Percentiles rank a stretch among this genome's conserved stretches.
These are phyloP conservation scores for Alces alces DNA, from an alignment of 2,113 vertebrate genomes.

Conservation along the genomic window DNA sequence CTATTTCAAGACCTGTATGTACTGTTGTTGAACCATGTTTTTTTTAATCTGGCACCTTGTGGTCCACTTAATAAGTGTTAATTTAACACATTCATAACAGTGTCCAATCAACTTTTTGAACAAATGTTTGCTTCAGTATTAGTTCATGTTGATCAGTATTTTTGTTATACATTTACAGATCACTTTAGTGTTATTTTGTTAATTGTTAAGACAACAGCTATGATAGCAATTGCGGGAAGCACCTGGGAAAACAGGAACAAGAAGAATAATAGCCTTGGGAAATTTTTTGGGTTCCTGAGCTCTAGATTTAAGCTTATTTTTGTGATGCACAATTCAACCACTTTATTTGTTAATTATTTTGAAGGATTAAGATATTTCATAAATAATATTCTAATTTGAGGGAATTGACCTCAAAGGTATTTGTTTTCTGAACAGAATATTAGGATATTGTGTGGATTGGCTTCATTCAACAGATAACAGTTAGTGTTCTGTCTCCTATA, in stretches of 20 bases:
- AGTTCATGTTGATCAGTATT: not conserved
- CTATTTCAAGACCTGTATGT: not conserved
- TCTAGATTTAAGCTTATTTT: conserved; percentile 1
- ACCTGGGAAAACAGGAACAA: not conserved
- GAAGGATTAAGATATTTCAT: not conserved
- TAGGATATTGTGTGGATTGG: not conserved
- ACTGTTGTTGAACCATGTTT: not conserved
- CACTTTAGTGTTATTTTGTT: not conserved
- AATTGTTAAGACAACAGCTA: not conserved
- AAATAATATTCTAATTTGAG: not conserved
- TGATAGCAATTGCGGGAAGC: not conserved
- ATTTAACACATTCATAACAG: not conserved
- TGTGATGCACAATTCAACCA: not conserved
- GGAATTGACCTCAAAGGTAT: not conserved
- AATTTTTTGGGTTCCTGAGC: not conserved
- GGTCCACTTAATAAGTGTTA: not conserved
- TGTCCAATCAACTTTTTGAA: not conserved
- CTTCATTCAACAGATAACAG: not conserved
- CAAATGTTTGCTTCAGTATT: not conserved
- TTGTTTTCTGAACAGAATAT: not conserved
- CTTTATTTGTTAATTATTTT: not conserved
- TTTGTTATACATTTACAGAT: not conserved
- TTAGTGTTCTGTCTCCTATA: not conserved
- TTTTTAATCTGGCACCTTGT: not conserved
- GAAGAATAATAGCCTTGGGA: not conserved